phyloP scores from a whole-genome alignment of 2,888 invertebrate genomes.

The Polydrusus tereticollis region DNA sequence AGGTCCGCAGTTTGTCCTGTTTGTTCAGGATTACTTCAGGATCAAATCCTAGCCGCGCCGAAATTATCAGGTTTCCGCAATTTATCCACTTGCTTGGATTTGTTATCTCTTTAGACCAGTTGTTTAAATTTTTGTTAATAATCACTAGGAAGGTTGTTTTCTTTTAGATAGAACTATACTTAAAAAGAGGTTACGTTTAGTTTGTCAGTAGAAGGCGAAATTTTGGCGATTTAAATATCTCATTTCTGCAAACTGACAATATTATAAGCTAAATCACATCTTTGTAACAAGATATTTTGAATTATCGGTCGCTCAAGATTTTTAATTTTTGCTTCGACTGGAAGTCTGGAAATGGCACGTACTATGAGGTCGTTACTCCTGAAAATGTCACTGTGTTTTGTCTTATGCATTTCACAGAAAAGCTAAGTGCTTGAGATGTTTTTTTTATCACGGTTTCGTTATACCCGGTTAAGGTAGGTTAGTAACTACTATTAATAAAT shows the following conservation, averaged over 20 bases:
- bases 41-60: conserved; percentile 41
- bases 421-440: neutral
- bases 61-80: conserved; percentile 46
- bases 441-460: neutral
- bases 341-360: conserved; percentile 18
- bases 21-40: conserved; percentile 38
- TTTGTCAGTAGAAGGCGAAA: no score
- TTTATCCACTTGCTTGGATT: conserved; percentile 11
- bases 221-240: no score
- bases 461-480: neutral
- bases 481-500: neutral
- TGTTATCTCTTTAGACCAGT: conserved; percentile 35
- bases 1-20: conserved; percentile 33
- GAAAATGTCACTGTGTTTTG: conserved; percentile 12
- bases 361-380: conserved; percentile 15
- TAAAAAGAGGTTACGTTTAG: no score
- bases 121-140: conserved; percentile 5
- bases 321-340: neutral
- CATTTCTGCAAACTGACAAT: neutral
- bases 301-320: neutral
- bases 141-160: neutral
- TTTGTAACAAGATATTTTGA: conserved; percentile 15
- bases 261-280: conserved; percentile 14
- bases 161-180: no score
- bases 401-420: conserved; percentile 29